These are phyloP conservation scores for Luscinia luscinia DNA, from an alignment of 2,797 vertebrate genomes.

Conservation along the genomic window DNA sequence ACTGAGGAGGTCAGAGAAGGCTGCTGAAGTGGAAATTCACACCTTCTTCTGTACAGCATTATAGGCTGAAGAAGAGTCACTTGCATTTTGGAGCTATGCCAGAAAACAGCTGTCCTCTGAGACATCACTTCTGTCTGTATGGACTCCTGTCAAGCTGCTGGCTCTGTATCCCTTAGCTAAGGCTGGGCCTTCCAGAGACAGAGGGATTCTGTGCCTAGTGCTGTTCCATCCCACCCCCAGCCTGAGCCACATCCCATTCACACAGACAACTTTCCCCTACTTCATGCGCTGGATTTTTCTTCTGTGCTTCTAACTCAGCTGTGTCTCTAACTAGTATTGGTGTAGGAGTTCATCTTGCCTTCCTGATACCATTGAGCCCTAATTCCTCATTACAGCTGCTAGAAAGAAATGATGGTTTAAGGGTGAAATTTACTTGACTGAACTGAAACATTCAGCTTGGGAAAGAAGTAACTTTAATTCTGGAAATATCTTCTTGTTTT, in stretches of 20 bases:
- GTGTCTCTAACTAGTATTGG: not conserved
- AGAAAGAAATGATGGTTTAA: not conserved
- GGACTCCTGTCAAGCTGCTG: not conserved
- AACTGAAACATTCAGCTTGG: not conserved
- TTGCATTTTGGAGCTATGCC: not conserved
- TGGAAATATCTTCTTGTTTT: not conserved
- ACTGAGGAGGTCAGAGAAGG: not conserved
- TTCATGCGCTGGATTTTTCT: not conserved
- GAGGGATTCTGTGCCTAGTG: not conserved
- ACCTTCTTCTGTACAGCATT: not conserved
- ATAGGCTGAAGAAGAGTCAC: not conserved
- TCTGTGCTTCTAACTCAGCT: not conserved
- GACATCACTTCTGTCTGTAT: not conserved
- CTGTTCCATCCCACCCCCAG: not conserved
- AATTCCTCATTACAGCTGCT: not conserved
- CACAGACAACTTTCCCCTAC: not conserved
- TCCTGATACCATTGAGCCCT: not conserved
- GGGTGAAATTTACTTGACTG: not conserved
- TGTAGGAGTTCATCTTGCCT: not conserved
- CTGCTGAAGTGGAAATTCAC: not conserved
- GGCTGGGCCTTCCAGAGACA: not conserved
- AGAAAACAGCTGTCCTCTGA: not conserved
- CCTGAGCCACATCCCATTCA: not conserved
- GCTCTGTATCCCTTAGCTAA: not conserved
- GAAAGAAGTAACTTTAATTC: not conserved